phyloP scores from a whole-genome alignment of 2,797 vertebrate species.

The Macropus fuliginosus region DNA sequence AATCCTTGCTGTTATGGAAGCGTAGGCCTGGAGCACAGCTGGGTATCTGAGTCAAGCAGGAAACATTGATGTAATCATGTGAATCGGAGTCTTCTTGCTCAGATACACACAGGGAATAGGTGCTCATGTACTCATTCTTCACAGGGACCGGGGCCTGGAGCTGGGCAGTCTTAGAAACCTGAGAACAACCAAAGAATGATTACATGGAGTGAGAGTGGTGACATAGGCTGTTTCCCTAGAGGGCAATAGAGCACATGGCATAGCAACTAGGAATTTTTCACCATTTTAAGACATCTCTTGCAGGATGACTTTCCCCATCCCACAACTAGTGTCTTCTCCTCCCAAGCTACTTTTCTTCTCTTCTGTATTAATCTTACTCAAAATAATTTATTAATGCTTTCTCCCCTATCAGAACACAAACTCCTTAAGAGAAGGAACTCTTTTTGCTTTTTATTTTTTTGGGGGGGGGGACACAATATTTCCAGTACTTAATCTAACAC shows the following conservation, averaged over 20 bases:
- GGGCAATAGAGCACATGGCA: background rate
- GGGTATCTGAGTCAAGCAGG: conserved; percentile 22
- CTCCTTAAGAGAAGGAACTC: background rate
- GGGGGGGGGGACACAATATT: background rate
- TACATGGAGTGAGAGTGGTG: background rate
- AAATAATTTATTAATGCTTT: background rate
- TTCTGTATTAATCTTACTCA: background rate
- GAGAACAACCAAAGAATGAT: conserved; percentile 46
- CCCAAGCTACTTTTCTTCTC: background rate
- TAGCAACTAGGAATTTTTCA: background rate
- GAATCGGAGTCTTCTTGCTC: conserved; percentile 23
- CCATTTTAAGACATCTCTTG: background rate
- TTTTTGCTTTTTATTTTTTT: background rate
- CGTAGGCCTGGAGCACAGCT: background rate
- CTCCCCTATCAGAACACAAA: background rate
- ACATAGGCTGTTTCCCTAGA: background rate
- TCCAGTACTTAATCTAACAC: background rate
- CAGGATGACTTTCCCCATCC: background rate
- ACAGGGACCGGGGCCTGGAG: background rate
- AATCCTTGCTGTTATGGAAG: conserved; percentile 37
- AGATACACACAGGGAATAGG: conserved; percentile 37
- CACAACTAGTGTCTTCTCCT: background rate
- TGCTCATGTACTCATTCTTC: conserved; percentile 60
- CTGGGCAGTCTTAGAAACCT: conserved; percentile 63
- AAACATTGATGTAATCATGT: conserved; percentile 70